Evolutionary conservation across 1,140 invertebrate species (phyloP), one percentile per base, ranked within the genome.

Genomic region (Laodelphax striatellus): DNA sequence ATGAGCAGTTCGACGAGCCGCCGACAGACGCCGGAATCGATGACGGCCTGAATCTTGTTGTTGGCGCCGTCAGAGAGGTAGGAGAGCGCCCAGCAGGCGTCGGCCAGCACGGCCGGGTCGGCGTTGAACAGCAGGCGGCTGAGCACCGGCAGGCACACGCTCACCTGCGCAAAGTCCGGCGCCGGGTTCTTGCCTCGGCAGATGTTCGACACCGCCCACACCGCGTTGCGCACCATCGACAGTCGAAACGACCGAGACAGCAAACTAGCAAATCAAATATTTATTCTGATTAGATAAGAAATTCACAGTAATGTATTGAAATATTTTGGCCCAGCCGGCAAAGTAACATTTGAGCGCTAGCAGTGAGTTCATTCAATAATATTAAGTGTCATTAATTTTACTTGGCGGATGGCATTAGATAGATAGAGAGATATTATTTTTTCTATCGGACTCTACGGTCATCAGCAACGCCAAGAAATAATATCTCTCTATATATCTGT

Each of bases 121-220:
- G 79, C 80, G 71, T 97, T 89, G 72, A 92, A 94, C 19, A 98
- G 75, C 16, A 98, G 77, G 14, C 87, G 80, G 5, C 93, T 86
- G 63, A 98, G 73, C 58, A 97, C 85, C 31, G 92, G 91, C 60
- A 98, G 77, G 69, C 89, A 91, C 66, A 80, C 78, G 1, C 76
- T 76, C 1, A 84, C 80, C 79, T 92, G 92, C 41, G 82, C 73
- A 77, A 98, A 98, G 68, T 94, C 88, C 14, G 94, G 92, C 0
- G 92, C 85, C n/a, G 95, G 95, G 78, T 88, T 96, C 77, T 98
- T 98, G 10, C 94, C 95, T 70, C 95, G 81, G 73, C 95, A 98
- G 52, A 98, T 76, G 76, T 98, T 98, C 42, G 93, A 97, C 34
- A 98, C 73, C 61, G 93, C 91, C 95, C 95, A 98, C 6, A 97